Evolutionary conservation across 1,140 invertebrate genomes (phyloP).

Genomic region (Dinoponera quadriceps): DNA sequence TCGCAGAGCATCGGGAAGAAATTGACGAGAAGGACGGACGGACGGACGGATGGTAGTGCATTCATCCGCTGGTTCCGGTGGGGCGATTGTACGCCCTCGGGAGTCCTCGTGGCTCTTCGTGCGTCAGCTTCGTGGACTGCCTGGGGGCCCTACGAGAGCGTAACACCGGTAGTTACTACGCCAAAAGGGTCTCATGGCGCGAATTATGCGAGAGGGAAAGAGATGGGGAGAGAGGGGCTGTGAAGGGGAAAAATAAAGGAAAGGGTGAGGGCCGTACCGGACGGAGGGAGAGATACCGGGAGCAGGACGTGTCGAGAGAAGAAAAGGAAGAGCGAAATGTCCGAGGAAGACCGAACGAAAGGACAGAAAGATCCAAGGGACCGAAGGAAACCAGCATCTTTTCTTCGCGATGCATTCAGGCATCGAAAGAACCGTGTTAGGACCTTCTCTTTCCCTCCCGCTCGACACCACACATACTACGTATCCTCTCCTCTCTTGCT

Average conservation of each 20-base stretch:
- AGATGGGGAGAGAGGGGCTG: constrained; percentile 41
- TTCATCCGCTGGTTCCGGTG: constrained; percentile 56
- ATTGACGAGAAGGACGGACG: constrained; percentile 19
- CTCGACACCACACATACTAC: constrained; percentile 32
- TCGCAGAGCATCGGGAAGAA: constrained; percentile 52
- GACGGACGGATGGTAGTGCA: constrained; percentile 67
- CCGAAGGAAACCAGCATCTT: constrained; percentile 74
- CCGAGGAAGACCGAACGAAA: constrained; percentile 50
- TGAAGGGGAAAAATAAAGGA: constrained; percentile 45
- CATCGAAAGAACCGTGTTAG: constrained; percentile 60
- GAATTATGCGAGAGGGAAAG: constrained; percentile 57
- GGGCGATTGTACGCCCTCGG: constrained; percentile 72
- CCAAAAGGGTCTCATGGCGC: constrained; percentile 75
- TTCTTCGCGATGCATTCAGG: constrained; percentile 78
- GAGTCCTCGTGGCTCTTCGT: constrained; percentile 74
- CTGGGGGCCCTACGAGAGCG: constrained; percentile 82
- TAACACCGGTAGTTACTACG: constrained; percentile 85
- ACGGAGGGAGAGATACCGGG: constrained; percentile 37
- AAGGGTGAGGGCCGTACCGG: constrained; percentile 40
- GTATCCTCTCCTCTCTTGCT: not conserved
- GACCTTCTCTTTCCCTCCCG: constrained; percentile 32
- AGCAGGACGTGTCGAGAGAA: constrained; percentile 23
- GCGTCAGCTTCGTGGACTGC: constrained; percentile 71
- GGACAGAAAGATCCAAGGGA: constrained; percentile 41
- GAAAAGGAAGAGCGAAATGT: constrained; percentile 61